Base-by-base conservation (phyloP, 2,888 invertebrate species). In the Timandra comae region DNA sequence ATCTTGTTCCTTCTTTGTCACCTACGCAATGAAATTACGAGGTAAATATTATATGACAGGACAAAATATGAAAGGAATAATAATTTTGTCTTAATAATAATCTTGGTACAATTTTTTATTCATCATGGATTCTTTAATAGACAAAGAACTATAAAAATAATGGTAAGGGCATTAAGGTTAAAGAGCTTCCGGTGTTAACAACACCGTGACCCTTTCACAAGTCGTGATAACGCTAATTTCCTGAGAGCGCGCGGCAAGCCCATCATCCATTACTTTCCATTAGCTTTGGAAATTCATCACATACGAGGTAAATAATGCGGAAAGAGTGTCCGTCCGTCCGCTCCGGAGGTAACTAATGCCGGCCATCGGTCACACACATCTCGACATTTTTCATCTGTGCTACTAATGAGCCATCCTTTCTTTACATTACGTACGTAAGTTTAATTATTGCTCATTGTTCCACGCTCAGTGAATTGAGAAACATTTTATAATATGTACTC, bases 261-360 rank as follows among this genome's bases (percentile, higher is more conserved):
- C 56, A 50, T 49, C 50, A 37, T 38, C 52, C 53, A 61, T 61
- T 61, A 64, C 53, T 57, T 56, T 56, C 54, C 56, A 64, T 61
- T 66, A 64, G 56, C 52, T 51, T 34, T 50, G 55, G 54, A 50
- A 54, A 66, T 68, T 59, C 54, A 59, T 64, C 59, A 63, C 53
- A 43, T 35, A 36, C 37, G 43, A 44, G 38, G 51, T 48, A 53
- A 56, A 48, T 56, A 47, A 51, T 43, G 48, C 41, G 38, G 46
- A 49, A 52, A 42, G 47, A 37, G 37, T 35, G 26, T 36, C 33
- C 29, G 36, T 34, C 46, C n/a, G n/a, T n/a, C n/a, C n/a, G n/a
- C n/a, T n/a, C n/a, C 33, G 23, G 34, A 41, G 38, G 33, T 42
- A 38, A 48, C 30, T 32, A 72, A 67, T 50, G 52, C 52, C 29